Evolutionary conservation across 2,888 invertebrate species (phyloP).

Genomic region (Sceliomorpha sp.): DNA sequence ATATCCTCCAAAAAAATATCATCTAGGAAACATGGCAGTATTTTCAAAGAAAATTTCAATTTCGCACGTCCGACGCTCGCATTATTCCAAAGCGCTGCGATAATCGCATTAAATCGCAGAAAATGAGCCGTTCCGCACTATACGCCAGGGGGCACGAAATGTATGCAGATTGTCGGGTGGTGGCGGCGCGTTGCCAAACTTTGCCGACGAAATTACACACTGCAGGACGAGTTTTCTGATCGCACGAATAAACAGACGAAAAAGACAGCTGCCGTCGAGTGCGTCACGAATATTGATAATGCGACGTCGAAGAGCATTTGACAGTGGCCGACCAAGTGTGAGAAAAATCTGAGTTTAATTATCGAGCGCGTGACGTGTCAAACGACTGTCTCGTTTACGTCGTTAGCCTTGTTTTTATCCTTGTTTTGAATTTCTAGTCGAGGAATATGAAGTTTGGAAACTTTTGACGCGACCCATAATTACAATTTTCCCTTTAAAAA

Average conservation of each 20-base stretch:
- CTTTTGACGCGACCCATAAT: too few relatives aligned
- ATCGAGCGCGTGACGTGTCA: too few relatives aligned
- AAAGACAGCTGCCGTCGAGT: slow-evolving; percentile 25
- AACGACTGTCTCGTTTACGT: too few relatives aligned
- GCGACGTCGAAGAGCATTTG: slow-evolving; percentile 11
- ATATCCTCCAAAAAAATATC: too few relatives aligned
- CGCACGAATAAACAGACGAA: slow-evolving; percentile 37
- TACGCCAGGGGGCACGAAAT: slow-evolving; percentile 64
- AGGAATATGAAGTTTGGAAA: too few relatives aligned
- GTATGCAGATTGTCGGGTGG: slow-evolving; percentile 74
- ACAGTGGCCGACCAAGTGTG: too few relatives aligned
- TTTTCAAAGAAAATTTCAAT: too few relatives aligned
- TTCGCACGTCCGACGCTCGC: not conserved
- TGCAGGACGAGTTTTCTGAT: slow-evolving; percentile 67
- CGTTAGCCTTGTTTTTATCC: too few relatives aligned
- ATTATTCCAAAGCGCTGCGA: slow-evolving; percentile 8
- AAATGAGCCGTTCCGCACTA: slow-evolving; percentile 16
- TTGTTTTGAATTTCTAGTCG: too few relatives aligned
- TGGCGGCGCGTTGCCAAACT: slow-evolving; percentile 69
- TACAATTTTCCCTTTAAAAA: too few relatives aligned
- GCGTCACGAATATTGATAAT: slow-evolving; percentile 47
- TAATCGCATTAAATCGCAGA: slow-evolving; percentile 21
- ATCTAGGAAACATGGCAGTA: too few relatives aligned
- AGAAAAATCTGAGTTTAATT: too few relatives aligned
- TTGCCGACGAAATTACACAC: slow-evolving; percentile 72